Base-by-base conservation (phyloP, 2,113 vertebrate genomes). In the Pavo muticus region DNA sequence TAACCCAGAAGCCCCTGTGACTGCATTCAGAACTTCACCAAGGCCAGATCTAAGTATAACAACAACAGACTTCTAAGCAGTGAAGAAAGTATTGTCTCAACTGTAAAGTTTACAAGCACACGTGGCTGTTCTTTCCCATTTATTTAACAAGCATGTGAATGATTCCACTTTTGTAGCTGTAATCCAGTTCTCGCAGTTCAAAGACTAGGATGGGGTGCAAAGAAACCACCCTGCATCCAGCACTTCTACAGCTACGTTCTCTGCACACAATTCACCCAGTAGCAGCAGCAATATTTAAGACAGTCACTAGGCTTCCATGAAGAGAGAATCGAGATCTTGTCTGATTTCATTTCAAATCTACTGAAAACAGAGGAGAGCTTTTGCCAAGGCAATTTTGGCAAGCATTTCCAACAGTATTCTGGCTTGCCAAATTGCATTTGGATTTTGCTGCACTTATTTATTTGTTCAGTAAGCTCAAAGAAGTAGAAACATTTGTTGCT, bases 401-500 rank as follows among this genome's bases (percentile, higher is more conserved):
- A 86, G 70, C 60, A 50, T 78, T 93, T 88, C 61, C 83, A 93
- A 54, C 84, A 71, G 63, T 42, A 86, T 71, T 50, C 57, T 54
- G 19, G 44, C 76, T 81, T 91, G 79, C 80, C 83, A 95, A 91
- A 91, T 18, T 90, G 69, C 83, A 54, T 86, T 93, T 90, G 61
- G 65, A 88, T 94, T 93, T 90, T 78, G 59, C 83, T 91, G 91
- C 37, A 93, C 82, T 74, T n/a, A 90, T 4, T 91, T 74, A 90
- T 79, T 95, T 87, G 65, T 69, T 87, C 90, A 57, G 65, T 37
- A 86, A 17, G 35, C 37, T 75, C 6, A 0, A 30, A 88, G 44
- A 94, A 91, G 54, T 61, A 91, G 57, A 93, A 91, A 84, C 57
- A 64, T 72, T 95, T 90, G 69, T 69, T 95, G 80, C 80, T 93